These are phyloP conservation scores for Lamellibrachia satsuma DNA, from an alignment of 2,888 invertebrate genomes.

Conservation along the genomic window DNA sequence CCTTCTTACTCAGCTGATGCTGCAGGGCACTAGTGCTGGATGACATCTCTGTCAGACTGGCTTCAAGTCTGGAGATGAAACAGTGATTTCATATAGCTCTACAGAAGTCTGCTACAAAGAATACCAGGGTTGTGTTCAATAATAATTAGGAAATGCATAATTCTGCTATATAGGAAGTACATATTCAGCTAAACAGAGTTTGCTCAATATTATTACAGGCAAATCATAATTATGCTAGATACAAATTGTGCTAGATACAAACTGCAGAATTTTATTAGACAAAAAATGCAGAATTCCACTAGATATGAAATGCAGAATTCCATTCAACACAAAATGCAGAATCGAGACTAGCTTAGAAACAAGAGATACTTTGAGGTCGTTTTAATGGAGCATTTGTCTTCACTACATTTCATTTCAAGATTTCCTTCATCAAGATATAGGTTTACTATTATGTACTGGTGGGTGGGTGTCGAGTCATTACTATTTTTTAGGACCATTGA, in stretches of 20 bases:
- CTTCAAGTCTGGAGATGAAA: neutral
- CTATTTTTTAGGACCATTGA: no score
- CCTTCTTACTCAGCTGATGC: slow-evolving; percentile 47
- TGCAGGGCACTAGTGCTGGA: slow-evolving; percentile 40
- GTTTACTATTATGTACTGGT: no score
- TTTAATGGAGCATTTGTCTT: neutral
- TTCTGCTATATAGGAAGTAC: neutral
- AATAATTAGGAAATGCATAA: neutral
- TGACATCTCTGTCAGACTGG: neutral
- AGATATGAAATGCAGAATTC: neutral
- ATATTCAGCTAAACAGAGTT: neutral
- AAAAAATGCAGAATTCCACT: no score
- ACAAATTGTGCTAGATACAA: no score
- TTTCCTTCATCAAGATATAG: neutral
- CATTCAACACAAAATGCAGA: neutral
- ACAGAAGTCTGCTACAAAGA: no score
- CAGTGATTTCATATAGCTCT: neutral
- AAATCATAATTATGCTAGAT: no score
- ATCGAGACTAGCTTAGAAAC: neutral
- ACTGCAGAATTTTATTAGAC: no score
- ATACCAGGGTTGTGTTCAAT: neutral
- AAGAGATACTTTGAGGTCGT: neutral
- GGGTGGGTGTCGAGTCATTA: no score
- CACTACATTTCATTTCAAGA: no score
- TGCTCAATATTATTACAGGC: no score